These are phyloP conservation scores for Pseudobourletiella spinata DNA, from an alignment of 1,140 invertebrate species.

Conservation along the genomic window DNA sequence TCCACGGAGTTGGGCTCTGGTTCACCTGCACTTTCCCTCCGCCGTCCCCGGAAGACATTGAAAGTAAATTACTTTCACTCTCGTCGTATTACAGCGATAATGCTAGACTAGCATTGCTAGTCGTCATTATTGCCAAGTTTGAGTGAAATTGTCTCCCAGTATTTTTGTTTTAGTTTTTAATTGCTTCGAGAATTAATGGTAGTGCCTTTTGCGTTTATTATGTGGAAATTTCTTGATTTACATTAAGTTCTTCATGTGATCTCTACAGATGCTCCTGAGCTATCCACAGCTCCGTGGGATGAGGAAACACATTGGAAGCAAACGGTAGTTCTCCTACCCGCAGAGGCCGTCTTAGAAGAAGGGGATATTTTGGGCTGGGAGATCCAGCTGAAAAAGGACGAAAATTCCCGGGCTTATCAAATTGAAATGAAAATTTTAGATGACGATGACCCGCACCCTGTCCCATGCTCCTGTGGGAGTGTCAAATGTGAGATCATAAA, in stretches of 20 bases:
- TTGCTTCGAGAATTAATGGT: too few relatives aligned
- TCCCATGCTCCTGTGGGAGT: constrained; percentile 64
- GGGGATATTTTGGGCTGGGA: constrained; percentile 59
- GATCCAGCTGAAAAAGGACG: constrained; percentile 45
- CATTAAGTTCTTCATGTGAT: too few relatives aligned
- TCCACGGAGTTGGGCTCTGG: constrained; percentile 58
- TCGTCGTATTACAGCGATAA: too few relatives aligned
- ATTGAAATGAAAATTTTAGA: constrained; percentile 61
- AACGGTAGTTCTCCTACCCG: constrained; percentile 58
- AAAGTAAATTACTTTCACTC: constrained; percentile 5
- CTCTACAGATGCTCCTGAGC: constrained; percentile 44
- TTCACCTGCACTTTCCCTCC: constrained; percentile 42
- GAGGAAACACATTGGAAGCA: constrained; percentile 95
- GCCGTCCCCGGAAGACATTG: constrained; percentile 7
- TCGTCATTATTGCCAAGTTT: too few relatives aligned
- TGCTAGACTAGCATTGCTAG: too few relatives aligned
- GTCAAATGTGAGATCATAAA: constrained; percentile 67
- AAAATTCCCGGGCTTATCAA: constrained; percentile 52
- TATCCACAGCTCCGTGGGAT: constrained; percentile 64
- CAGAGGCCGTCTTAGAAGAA: constrained; percentile 39
- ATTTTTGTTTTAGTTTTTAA: too few relatives aligned
- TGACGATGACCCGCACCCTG: constrained; percentile 59
- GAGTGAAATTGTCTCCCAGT: too few relatives aligned
- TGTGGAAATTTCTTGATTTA: too few relatives aligned
- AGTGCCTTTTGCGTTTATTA: too few relatives aligned